Conservation (phyloP, 1,140 invertebrate species). For the Brachystomella parvula region DNA sequence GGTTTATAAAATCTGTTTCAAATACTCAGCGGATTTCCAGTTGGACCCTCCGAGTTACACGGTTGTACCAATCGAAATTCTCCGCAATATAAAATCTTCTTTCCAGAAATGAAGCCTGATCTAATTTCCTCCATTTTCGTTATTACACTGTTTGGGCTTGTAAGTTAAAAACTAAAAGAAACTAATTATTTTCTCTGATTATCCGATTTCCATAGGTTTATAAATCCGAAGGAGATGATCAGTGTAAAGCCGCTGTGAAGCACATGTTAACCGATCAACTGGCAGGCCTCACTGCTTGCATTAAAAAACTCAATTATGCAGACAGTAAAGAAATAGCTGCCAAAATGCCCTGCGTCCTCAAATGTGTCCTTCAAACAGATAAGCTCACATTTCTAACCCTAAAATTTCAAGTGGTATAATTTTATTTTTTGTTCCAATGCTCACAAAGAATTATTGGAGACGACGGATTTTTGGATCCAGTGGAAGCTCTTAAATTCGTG, state of each 20-base stretch:
- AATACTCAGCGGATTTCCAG: neutral
- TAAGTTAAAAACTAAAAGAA: neutral
- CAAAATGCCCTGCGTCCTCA: slow-evolving; percentile 12
- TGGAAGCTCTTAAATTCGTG: neutral
- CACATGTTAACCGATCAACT: neutral
- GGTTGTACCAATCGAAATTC: neutral
- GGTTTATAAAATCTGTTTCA: neutral
- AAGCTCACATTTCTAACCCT: neutral
- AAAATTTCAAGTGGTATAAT: neutral
- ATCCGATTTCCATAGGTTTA: neutral
- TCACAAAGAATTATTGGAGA: slow-evolving; percentile 6
- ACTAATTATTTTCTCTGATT: neutral
- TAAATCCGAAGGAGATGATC: neutral
- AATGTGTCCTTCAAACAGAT: neutral
- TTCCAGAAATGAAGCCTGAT: neutral
- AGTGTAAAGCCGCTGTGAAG: slow-evolving; percentile 2
- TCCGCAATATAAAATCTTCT: neutral
- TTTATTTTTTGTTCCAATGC: neutral
- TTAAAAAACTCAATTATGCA: neutral
- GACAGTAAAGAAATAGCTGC: neutral
- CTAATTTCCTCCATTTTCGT: neutral
- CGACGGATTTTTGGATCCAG: slow-evolving; percentile 7
- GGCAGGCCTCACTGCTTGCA: neutral
- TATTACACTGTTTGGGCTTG: neutral
- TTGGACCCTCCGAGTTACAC: neutral